These are phyloP conservation scores for Aleiodes testaceus DNA, from an alignment of 2,888 invertebrate species.

Conservation along the genomic window DNA sequence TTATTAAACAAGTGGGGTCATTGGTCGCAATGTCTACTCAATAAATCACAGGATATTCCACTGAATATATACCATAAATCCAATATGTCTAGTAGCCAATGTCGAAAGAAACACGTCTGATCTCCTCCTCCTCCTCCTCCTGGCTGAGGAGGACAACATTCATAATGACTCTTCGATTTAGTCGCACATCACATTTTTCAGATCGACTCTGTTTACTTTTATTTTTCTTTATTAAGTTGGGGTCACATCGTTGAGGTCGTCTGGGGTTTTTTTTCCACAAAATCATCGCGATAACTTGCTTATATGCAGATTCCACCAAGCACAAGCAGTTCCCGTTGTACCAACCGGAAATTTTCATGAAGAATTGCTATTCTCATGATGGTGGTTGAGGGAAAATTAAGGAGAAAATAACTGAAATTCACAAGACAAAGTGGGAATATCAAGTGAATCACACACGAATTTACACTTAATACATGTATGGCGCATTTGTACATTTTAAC, in stretches of 20 bases:
- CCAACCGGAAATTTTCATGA: slow-evolving; percentile 31
- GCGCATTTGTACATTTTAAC: slow-evolving; percentile 19
- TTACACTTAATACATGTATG: slow-evolving; percentile 31
- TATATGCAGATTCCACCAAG: slow-evolving; percentile 22
- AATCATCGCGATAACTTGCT: not conserved
- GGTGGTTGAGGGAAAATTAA: not conserved
- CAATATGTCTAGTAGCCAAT: slow-evolving; percentile 1
- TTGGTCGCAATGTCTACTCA: slow-evolving; percentile 30
- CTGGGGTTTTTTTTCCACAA: slow-evolving; percentile 3
- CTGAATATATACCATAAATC: slow-evolving; percentile 28
- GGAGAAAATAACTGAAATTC: no score
- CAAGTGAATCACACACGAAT: slow-evolving; percentile 12
- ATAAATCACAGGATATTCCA: slow-evolving; percentile 38
- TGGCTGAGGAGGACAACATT: slow-evolving; percentile 9
- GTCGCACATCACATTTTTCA: slow-evolving; percentile 6
- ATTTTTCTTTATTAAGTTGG: slow-evolving; percentile 13
- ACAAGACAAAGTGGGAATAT: not conserved
- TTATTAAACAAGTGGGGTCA: slow-evolving; percentile 32
- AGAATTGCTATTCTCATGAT: not conserved
- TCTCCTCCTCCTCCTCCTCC: no score
- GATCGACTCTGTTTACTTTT: not conserved
- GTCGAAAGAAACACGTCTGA: not conserved
- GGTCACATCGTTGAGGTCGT: slow-evolving; percentile 35
- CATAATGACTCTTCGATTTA: slow-evolving; percentile 9
- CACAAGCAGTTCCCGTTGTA: slow-evolving; percentile 18